These are phyloP conservation scores for Poecilia velifera DNA, from an alignment of 2,797 vertebrate species.

Conservation along the genomic window DNA sequence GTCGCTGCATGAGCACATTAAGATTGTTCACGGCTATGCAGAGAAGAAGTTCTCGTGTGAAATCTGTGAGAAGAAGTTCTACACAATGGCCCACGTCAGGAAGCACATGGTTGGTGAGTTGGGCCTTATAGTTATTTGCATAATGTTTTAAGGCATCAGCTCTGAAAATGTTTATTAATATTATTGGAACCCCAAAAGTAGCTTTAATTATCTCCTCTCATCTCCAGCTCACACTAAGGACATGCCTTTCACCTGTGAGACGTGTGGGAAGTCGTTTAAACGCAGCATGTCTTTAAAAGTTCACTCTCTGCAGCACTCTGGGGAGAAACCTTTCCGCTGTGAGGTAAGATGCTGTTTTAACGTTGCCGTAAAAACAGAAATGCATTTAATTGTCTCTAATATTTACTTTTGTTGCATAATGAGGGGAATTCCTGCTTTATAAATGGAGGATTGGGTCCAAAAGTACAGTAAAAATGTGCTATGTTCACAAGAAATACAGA, in stretches of 20 bases:
- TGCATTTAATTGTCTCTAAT: neutral
- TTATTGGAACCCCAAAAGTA: neutral
- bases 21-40: conserved; percentile 97
- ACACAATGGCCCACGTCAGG: conserved; percentile 97
- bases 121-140: neutral
- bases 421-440: neutral
- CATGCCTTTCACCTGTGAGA: conserved; percentile 99
- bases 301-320: conserved; percentile 96
- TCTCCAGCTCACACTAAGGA: conserved; percentile 95
- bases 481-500: neutral
- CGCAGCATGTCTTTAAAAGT: conserved; percentile 99
- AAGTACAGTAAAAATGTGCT: neutral
- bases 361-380: neutral
- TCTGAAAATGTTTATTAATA: neutral
- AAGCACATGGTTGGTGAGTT: conserved; percentile 99
- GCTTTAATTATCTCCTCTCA: neutral
- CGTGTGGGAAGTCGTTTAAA: conserved; percentile 98
- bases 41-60: conserved; percentile 99
- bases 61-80: conserved; percentile 99
- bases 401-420: neutral
- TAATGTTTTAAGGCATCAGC: neutral
- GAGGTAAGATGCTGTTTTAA: conserved; percentile 84
- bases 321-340: conserved; percentile 97
- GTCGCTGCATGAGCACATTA: conserved; percentile 98
- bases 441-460: neutral